Evolutionary conservation across 2,888 invertebrate genomes (phyloP), one percentile per base, ranked within the genome.

Genomic region (Drosophila prolongata): DNA sequence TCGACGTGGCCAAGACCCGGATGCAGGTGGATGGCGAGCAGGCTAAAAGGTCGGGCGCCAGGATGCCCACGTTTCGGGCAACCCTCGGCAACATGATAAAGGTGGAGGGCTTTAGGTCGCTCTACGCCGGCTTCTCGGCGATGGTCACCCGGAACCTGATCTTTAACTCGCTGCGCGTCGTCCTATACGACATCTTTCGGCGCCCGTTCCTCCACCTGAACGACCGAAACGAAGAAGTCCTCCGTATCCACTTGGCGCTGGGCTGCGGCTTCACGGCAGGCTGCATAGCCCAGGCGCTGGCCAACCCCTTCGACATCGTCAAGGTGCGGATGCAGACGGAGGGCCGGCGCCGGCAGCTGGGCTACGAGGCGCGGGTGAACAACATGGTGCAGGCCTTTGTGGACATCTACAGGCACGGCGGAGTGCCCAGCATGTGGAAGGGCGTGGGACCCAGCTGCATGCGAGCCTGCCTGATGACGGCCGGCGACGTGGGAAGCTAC

Each of bases 111-210:
- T 10, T 67, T 1, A 53, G 13, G 11, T 49, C 64, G 0, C 52
- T 80, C 0, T 83, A 78, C 8, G 53, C 72, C 3, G 87, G 87
- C 6, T 75, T 84, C 16, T 73, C 85, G 9, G 44, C 81, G 0
- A 73, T 84, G 84, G 43, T 84, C 0, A 6, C 73, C 0, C 73
- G 84, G 0, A 79, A 72, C 40, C 59, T 87, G 11, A 52, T 84
- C 1, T 87, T 87, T 43, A 84, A 84, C 27, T 79, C 79, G 6
- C 4, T 69, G 6, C 81, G 87, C 0, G 73, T 87, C 0, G 70
- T 76, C 44, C 44, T 81, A 0, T 84, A 84, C 53, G 87, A 87
- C 47, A 3, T 72, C 1, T 58, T 84, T 3, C 79, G 87, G 0
- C 76, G 77, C 0, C 42, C 38, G 0, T 71, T 60, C 2, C 42